Evolutionary conservation across 2,888 invertebrate genomes (phyloP).

Genomic region (Vanessa cardui): DNA sequence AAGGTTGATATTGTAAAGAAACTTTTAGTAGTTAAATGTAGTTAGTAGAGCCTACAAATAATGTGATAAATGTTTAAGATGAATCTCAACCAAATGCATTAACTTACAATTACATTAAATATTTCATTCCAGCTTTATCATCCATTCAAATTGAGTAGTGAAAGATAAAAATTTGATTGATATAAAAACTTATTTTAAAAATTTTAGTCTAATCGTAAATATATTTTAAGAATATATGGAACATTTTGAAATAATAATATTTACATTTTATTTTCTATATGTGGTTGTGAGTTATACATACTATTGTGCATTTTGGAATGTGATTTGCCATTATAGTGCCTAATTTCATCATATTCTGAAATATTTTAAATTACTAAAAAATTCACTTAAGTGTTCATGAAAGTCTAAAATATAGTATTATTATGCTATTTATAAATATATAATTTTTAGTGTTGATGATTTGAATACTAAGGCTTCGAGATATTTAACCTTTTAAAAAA

Average conservation of each 20-base stretch:
- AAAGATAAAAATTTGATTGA: no score
- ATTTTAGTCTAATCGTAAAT: neutral
- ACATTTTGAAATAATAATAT: constrained; percentile 8
- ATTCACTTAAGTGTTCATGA: constrained; percentile 10
- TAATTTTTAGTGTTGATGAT: neutral
- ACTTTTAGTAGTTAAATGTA: constrained; percentile 18
- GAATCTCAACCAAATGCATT: constrained; percentile 31
- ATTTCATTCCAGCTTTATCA: neutral
- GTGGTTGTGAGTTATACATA: constrained; percentile 73
- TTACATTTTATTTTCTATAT: constrained; percentile 53
- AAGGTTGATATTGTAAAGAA: constrained; percentile 11
- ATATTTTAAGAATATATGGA: neutral
- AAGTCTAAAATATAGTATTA: constrained; percentile 5
- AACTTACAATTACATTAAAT: neutral
- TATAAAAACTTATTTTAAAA: no score
- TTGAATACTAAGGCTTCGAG: neutral
- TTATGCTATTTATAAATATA: constrained; percentile 5
- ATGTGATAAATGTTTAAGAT: constrained; percentile 18
- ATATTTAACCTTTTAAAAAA: neutral
- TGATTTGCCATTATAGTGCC: constrained; percentile 80
- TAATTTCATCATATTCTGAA: constrained; percentile 49
- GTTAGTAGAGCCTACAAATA: constrained; percentile 19
- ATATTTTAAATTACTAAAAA: constrained; percentile 4
- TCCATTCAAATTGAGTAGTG: neutral
- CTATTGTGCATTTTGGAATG: constrained; percentile 65